A percentile compares a stretch with the other conserved stretches of the same genome.
phyloP scores from a whole-genome alignment of 2,797 vertebrate genomes.

The Geotria australis region DNA sequence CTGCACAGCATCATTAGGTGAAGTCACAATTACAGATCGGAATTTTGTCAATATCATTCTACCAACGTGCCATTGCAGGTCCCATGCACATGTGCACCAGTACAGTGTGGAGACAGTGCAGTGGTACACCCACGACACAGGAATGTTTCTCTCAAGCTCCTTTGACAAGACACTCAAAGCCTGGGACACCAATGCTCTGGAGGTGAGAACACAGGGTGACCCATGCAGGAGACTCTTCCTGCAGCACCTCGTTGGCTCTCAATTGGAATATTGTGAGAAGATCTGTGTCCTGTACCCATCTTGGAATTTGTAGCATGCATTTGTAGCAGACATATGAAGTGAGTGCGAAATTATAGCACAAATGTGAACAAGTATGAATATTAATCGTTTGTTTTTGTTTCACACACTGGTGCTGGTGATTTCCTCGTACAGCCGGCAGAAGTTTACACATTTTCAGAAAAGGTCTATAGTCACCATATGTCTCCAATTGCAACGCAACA shows the following conservation, averaged over 20 bases:
- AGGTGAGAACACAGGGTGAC: not conserved
- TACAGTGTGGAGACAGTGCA: not conserved
- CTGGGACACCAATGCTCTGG: not conserved
- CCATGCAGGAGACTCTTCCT: too few relatives aligned
- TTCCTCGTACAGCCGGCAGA: constrained; percentile 36
- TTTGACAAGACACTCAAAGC: not conserved
- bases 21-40: too few relatives aligned
- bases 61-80: not conserved
- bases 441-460: constrained; percentile 53
- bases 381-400: too few relatives aligned
- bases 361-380: too few relatives aligned
- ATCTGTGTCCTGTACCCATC: too few relatives aligned
- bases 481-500: constrained; percentile 67
- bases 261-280: too few relatives aligned
- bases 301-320: too few relatives aligned
- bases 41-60: too few relatives aligned
- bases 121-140: not conserved
- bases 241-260: too few relatives aligned
- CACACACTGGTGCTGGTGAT: not conserved
- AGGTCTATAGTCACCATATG: constrained; percentile 77
- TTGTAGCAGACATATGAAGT: too few relatives aligned
- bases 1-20: too few relatives aligned
- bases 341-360: too few relatives aligned
- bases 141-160: not conserved
- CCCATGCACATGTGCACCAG: not conserved